These are phyloP conservation scores for Oncorhynchus mykiss DNA, from an alignment of 2,113 vertebrate species.

Conservation along the genomic window DNA sequence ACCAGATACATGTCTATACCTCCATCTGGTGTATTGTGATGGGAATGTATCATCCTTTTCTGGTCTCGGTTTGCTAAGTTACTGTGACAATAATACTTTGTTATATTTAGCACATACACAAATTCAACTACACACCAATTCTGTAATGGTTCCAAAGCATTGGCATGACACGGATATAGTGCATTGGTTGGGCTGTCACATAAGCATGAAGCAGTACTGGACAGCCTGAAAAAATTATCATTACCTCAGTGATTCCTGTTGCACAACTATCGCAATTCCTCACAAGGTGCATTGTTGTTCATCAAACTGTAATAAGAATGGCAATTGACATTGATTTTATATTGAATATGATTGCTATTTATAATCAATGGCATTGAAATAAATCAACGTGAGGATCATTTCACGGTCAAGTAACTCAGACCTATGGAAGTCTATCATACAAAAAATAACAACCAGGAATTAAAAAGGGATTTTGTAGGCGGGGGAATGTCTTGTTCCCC, in stretches of 20 bases:
- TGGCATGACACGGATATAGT: conserved; percentile 17
- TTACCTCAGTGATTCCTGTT: neutral
- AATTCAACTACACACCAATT: neutral
- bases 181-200: neutral
- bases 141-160: neutral
- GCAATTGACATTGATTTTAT: neutral
- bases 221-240: neutral
- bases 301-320: neutral
- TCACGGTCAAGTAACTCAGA: neutral
- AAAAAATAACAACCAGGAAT: neutral
- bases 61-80: neutral
- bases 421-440: neutral
- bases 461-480: neutral
- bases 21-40: neutral
- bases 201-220: conserved; percentile 12
- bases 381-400: neutral
- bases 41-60: neutral
- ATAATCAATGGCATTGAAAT: neutral
- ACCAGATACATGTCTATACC: conserved; percentile 23
- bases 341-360: neutral
- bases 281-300: neutral
- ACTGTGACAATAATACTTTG: no score
- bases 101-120: neutral
- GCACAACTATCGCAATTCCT: neutral
- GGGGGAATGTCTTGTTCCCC: neutral